Evolutionary conservation across 2,888 invertebrate species (phyloP).

Genomic region (Pasiphila rectangulata): DNA sequence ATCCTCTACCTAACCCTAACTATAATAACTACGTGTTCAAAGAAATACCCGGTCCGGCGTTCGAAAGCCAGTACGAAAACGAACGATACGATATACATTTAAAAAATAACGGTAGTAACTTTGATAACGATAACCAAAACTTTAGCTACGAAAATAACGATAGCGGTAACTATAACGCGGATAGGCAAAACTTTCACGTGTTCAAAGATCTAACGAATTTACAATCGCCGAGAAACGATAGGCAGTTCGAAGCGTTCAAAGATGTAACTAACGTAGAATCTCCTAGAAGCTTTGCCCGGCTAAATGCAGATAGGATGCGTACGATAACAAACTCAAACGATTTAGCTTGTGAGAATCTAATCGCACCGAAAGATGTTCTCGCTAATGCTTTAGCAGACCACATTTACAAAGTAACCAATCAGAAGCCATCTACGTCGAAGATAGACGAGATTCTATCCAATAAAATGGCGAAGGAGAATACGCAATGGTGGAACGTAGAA

Average conservation of each 20-base stretch:
- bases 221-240: slow-evolving; percentile 23
- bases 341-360: slow-evolving; percentile 58
- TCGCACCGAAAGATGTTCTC: slow-evolving; percentile 72
- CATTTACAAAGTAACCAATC: slow-evolving; percentile 78
- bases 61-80: slow-evolving; percentile 13
- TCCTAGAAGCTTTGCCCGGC: slow-evolving; percentile 62
- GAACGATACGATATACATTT: slow-evolving; percentile 5
- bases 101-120: slow-evolving; percentile 10
- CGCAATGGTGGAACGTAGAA: slow-evolving; percentile 66
- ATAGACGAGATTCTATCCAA: slow-evolving; percentile 74
- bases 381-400: slow-evolving; percentile 73
- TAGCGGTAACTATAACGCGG: slow-evolving; percentile 18
- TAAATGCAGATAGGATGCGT: slow-evolving; percentile 69
- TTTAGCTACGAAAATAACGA: slow-evolving; percentile 8
- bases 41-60: slow-evolving; percentile 28
- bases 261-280: slow-evolving; percentile 67
- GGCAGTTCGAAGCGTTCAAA: slow-evolving; percentile 36
- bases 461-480: slow-evolving; percentile 59
- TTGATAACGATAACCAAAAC: slow-evolving; percentile 5
- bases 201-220: slow-evolving; percentile 19
- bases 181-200: slow-evolving; percentile 37
- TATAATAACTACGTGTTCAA: slow-evolving; percentile 42
- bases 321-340: slow-evolving; percentile 63
- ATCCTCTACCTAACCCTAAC: slow-evolving; percentile 60
- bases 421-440: slow-evolving; percentile 71